phyloP scores from a whole-genome alignment of 2,888 invertebrate species.

The Smittia aterrima region DNA sequence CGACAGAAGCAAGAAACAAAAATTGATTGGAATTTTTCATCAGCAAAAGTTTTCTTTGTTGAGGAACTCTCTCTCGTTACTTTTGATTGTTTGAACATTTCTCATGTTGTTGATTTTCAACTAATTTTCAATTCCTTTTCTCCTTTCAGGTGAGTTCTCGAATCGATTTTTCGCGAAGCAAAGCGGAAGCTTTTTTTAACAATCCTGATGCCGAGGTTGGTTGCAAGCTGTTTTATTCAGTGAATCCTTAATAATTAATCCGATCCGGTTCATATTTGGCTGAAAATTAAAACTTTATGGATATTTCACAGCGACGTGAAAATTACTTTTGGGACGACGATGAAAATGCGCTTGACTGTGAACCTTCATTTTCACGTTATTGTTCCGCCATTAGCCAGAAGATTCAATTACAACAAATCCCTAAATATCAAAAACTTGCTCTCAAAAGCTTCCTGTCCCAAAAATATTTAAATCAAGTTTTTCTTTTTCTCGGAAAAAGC shows the following conservation, averaged over 20 bases:
- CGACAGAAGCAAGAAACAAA: no score
- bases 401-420: neutral
- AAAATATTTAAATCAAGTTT: neutral
- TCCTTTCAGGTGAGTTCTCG: constrained; percentile 15
- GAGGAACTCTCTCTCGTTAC: neutral
- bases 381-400: neutral
- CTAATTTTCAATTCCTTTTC: neutral
- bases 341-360: neutral
- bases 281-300: constrained; percentile 27
- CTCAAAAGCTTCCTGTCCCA: neutral
- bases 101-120: neutral
- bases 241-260: neutral
- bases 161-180: neutral
- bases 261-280: neutral
- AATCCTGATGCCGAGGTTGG: neutral
- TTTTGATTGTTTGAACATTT: neutral
- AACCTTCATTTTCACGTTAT: constrained; percentile 7
- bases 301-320: neutral
- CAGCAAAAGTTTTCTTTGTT: neutral
- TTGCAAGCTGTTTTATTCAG: neutral
- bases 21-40: no score
- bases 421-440: neutral
- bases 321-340: neutral
- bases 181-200: neutral
- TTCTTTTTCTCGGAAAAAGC: neutral